Percentiles rank a stretch among this genome's conserved stretches.
phyloP scores from a whole-genome alignment of 2,797 vertebrate genomes.

The Alauda arvensis region DNA sequence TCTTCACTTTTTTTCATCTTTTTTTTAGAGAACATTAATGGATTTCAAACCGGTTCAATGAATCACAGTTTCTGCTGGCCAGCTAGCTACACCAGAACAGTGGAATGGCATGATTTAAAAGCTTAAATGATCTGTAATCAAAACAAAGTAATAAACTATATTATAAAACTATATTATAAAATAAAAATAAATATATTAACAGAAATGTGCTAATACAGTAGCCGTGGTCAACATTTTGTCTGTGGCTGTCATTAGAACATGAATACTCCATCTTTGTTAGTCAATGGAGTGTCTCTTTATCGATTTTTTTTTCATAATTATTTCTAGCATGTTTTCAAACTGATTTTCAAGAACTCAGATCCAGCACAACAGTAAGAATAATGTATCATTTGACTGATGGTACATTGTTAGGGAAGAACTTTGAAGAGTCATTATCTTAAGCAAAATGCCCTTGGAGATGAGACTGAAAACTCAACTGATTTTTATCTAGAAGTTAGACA shows the following conservation, averaged over 20 bases:
- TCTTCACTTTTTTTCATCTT: background rate
- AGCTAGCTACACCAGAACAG: background rate
- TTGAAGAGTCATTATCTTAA: background rate
- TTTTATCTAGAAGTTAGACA: background rate
- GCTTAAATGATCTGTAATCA: background rate
- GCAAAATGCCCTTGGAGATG: background rate
- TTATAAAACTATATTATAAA: too few species aligned
- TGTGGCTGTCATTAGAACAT: background rate
- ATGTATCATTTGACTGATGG: background rate
- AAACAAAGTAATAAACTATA: background rate
- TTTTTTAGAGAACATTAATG: background rate
- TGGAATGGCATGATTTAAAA: background rate
- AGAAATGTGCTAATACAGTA: background rate
- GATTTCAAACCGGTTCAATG: background rate
- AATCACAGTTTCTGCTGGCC: background rate
- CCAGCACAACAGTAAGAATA: background rate
- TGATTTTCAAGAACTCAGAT: background rate
- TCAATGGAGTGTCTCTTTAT: background rate
- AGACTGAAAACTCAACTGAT: background rate
- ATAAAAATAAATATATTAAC: background rate
- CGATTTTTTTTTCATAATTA: background rate
- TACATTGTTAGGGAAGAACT: background rate
- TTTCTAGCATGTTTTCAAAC: background rate
- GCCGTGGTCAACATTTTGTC: background rate
- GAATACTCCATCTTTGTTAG: background rate